phyloP scores from a whole-genome alignment of 2,888 invertebrate species.

The Gasteruption jaculator region DNA sequence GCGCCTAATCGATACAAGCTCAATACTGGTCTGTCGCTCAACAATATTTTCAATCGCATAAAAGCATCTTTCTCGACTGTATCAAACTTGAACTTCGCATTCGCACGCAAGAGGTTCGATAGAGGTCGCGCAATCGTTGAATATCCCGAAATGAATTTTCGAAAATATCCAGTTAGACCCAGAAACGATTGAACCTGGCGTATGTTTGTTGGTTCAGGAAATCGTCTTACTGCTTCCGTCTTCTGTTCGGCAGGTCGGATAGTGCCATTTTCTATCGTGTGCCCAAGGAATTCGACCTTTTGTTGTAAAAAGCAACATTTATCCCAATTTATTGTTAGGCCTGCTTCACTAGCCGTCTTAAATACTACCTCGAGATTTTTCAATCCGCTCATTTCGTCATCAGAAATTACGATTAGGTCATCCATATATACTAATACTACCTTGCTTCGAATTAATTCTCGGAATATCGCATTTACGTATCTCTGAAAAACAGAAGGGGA shows the following conservation, averaged over 20 bases:
- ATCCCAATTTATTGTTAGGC: conserved; percentile 25
- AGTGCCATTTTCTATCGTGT: conserved; percentile 17
- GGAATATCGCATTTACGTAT: conserved; percentile 22
- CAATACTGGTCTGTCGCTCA: conserved; percentile 20
- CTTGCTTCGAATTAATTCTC: conserved; percentile 17
- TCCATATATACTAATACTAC: conserved; percentile 21
- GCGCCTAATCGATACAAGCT: conserved; percentile 16
- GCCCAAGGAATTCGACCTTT: conserved; percentile 24
- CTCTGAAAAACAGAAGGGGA: conserved; percentile 26
- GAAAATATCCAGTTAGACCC: conserved; percentile 23
- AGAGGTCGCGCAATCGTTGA: conserved; percentile 19
- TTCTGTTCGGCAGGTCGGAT: conserved; percentile 22
- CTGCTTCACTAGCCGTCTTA: conserved; percentile 19
- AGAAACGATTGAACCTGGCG: conserved; percentile 23
- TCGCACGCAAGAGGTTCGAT: conserved; percentile 16
- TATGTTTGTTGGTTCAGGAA: conserved; percentile 19
- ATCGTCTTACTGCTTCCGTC: conserved; percentile 20
- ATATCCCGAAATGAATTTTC: conserved; percentile 23
- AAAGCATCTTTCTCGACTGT: conserved; percentile 20
- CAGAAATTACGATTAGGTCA: conserved; percentile 22
- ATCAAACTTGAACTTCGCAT: conserved; percentile 17
- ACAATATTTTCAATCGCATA: conserved; percentile 12
- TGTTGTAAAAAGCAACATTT: conserved; percentile 23
- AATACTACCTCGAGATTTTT: conserved; percentile 19
- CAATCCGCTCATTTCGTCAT: conserved; percentile 13